Evolutionary conservation across 2,797 vertebrate genomes (phyloP), one percentile per base, ranked within the genome.

Genomic region (Chanos chanos): DNA sequence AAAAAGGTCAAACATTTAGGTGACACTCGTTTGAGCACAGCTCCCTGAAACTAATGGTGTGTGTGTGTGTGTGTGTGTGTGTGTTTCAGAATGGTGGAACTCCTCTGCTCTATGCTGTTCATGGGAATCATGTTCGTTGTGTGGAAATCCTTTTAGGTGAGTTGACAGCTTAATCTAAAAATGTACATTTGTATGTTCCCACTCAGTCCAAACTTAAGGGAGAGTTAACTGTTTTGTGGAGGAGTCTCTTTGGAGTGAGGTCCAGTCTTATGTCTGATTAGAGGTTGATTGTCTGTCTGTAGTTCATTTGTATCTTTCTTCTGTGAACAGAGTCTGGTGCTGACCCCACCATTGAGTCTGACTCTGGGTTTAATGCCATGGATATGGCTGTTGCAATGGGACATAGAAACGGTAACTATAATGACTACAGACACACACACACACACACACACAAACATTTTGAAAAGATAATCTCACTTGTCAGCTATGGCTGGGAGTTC

Each of bases 351-450:
- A 85, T 92, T 0, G 97, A 99, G 87, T 98, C 97, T 0, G 96
- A 99, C 51, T 95, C 97, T 66, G 96, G 96, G 31, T 98, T 94
- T 77, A 98, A 98, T 79, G 94, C 94, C 24, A 97, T 99, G 97
- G 97, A 99, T 80, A 92, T 99, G 86, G 94, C 97, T 36, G 96
- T 98, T 61, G 95, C 95, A 4, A 89, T 99, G 87, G 94, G 96
- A 44, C 94, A 97, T 73, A 87, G 95, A 60, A 94, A 94, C 72
- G 97, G 97, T 98, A 84, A 66, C 88, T 83, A 61, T 27, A 25
- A 25, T n/a, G n/a, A n/a, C 21, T 16, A 13, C 3, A 39, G 36
- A 9, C 8, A 18, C 6, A 10, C 40, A 6, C 21, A 43, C 7
- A 41, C 10, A n/a, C 30, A 16, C 37, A 8, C 4, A n/a, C n/a